These are phyloP conservation scores for Macrotrachela quadricornifera DNA, from an alignment of 1,140 invertebrate genomes.

Conservation along the genomic window DNA sequence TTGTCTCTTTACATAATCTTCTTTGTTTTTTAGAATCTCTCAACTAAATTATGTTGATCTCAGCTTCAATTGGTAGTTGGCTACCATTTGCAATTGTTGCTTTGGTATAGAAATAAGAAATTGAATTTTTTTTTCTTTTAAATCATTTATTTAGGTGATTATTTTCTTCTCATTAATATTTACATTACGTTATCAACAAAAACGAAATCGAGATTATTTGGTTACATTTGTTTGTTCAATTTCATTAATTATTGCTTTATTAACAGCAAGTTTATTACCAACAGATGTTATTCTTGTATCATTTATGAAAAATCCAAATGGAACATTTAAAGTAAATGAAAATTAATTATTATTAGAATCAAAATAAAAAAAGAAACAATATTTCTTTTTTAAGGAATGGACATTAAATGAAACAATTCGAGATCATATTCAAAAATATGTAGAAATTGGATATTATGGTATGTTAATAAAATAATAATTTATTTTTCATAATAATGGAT, in stretches of 20 bases:
- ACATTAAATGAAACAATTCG: conserved; percentile 16
- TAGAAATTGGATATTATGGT: conserved; percentile 30
- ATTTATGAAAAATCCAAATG: conserved; percentile 31
- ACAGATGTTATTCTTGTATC: conserved; percentile 33
- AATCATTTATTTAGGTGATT: too few species aligned
- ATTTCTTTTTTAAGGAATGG: conserved; percentile 20
- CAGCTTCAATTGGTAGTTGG: too few species aligned
- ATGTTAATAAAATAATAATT: conserved; percentile 12
- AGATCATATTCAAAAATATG: conserved; percentile 18
- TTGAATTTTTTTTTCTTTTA: too few species aligned
- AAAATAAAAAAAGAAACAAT: neutral
- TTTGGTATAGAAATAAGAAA: too few species aligned
- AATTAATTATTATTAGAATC: neutral
- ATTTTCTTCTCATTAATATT: too few species aligned
- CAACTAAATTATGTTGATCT: too few species aligned
- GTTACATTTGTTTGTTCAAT: too few species aligned
- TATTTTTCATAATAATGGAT: neutral
- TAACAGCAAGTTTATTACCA: conserved; percentile 28
- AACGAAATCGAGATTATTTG: too few species aligned
- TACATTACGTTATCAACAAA: too few species aligned
- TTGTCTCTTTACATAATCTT: too few species aligned
- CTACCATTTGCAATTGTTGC: too few species aligned
- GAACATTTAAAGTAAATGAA: conserved; percentile 24
- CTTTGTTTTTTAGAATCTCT: too few species aligned
- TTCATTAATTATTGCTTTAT: conserved; percentile 13